Base-by-base conservation (phyloP, 2,888 invertebrate species). In the Acanthopleura granulata region DNA sequence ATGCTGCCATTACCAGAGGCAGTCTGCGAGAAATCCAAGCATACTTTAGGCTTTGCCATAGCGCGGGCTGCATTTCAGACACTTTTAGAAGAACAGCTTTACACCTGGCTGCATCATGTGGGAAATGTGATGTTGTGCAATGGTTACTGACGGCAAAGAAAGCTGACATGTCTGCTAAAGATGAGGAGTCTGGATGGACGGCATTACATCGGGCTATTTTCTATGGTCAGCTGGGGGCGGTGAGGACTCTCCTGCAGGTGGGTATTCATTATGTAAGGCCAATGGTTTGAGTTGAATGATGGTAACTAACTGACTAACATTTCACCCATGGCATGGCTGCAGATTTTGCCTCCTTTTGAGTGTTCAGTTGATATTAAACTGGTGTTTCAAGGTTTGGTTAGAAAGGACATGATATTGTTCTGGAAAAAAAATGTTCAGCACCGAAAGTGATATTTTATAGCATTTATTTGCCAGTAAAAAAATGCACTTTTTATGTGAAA, bases 171-270 rank as follows among this genome's bases (percentile, higher is more conserved):
- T 94, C 94, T 85, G 92, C 92, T 0, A 93, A 92, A 77, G 95
- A 95, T 88, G 86, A 90, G 0, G 95, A 95, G 88, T 95, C 94
- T 0, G 94, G 94, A 0, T 95, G 95, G 90, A 96, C 95, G 14
- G 93, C 96, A 0, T 91, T 97, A 30, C 97, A 97, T 88, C 91
- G 95, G 74, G 94, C 95, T 79, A 91, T 96, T 29, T 95, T 94
- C 89, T 95, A 95, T 90, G 96, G 96, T 0, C 95, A 95, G 85
- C 93, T 97, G 79, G 93, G 94, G 84, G 92, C 93, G 51, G 94
- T 95, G 27, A 93, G 95, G 16, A 90, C 93, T 61, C 91, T 97
- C 1, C 92, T 95, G 82, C 93, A 94, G 86, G 92, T 92, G 82
- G 79, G 81, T 70, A 40, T 40, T 40, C 40, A 40, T 51, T 14